phyloP scores from a whole-genome alignment of 2,113 vertebrate genomes.

The Gasterosteus nipponicus region DNA sequence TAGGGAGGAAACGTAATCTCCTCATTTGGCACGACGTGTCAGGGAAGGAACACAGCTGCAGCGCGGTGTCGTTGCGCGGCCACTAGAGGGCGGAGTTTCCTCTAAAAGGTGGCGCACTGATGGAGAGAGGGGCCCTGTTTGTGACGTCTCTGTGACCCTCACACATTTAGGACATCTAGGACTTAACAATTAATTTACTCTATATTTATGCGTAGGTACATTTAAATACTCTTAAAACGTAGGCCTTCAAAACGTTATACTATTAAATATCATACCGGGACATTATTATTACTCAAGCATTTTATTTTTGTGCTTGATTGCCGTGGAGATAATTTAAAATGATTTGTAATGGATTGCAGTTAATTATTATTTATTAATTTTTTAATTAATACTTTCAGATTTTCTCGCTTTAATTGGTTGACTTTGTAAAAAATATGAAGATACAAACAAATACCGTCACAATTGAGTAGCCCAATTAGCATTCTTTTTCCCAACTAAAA shows the following conservation, averaged over 20 bases:
- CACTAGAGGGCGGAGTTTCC: slow-evolving; percentile 47
- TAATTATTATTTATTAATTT: background rate
- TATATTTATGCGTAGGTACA: background rate
- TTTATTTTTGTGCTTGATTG: background rate
- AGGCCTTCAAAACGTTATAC: background rate
- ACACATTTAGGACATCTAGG: background rate
- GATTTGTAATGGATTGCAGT: background rate
- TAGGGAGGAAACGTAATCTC: slow-evolving; percentile 28
- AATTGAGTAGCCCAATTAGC: background rate
- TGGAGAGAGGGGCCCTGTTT: background rate
- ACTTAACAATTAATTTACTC: too few species aligned
- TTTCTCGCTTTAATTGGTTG: background rate
- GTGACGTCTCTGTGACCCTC: background rate
- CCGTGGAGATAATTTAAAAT: background rate
- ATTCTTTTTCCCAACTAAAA: background rate
- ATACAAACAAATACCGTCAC: too few species aligned
- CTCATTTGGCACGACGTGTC: slow-evolving; percentile 43
- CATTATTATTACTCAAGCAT: background rate
- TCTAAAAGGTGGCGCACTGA: background rate
- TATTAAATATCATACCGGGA: background rate
- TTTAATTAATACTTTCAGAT: too few species aligned
- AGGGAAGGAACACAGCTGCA: background rate
- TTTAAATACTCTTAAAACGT: background rate
- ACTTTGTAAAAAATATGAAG: background rate
- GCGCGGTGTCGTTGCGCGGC: background rate